Evolutionary conservation across 35 echinoderm and acorn worm genomes (phyloP).

Genomic region (Ophiothrix spiculata): DNA sequence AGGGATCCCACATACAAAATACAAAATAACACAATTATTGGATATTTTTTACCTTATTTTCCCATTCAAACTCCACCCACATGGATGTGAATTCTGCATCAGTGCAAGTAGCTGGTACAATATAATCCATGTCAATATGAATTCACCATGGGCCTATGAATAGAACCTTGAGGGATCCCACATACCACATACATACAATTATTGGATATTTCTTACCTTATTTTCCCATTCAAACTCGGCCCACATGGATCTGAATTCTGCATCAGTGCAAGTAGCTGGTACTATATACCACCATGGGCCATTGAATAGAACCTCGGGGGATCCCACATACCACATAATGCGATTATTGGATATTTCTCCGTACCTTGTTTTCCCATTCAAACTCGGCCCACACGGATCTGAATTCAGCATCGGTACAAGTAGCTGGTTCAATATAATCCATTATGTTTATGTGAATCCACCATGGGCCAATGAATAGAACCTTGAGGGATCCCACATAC

Average conservation of each 20-base stretch:
- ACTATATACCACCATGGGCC: no score
- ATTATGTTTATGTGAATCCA: no score
- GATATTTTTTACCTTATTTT: conserved; percentile 81
- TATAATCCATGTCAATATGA: conserved; percentile 99
- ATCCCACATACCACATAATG: no score
- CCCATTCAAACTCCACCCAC: conserved; percentile 99
- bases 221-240: conserved; percentile 99
- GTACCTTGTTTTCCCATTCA: conserved; percentile 99
- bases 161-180: no score
- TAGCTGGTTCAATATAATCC: no score
- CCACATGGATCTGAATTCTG: conserved; percentile 96
- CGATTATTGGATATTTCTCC: no score
- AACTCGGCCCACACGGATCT: conserved; percentile 98
- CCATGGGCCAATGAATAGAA: no score
- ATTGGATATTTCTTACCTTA: conserved; percentile 95
- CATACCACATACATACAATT: no score
- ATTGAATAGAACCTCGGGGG: no score
- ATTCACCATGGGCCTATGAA: conserved; percentile 84
- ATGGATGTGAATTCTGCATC: conserved; percentile 90
- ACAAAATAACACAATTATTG: no score
- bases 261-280: conserved; percentile 75
- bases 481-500: no score
- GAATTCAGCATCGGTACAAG: conserved; percentile 93
- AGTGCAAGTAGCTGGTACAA: conserved; percentile 75
- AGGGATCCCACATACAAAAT: no score